A percentile compares a stretch with the other conserved stretches of the same genome.
phyloP scores from a whole-genome alignment of 2,113 vertebrate genomes.

The Erythrocercus mccallii region DNA sequence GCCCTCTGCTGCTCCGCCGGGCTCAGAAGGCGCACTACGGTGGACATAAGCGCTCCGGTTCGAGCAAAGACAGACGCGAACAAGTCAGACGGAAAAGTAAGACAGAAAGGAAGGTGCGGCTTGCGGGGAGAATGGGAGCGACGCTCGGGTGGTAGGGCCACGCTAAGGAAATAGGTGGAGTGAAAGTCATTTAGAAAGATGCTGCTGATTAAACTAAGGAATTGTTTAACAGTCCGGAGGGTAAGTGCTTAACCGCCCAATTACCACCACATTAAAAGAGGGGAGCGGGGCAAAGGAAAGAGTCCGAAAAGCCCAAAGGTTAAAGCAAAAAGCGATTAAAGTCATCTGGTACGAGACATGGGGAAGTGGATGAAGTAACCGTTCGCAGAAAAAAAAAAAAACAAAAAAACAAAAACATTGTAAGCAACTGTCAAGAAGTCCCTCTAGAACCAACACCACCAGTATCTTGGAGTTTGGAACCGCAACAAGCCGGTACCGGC shows the following conservation, averaged over 20 bases:
- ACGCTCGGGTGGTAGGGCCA: background rate
- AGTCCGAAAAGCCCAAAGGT: background rate
- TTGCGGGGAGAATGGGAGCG: background rate
- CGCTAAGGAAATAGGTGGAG: background rate
- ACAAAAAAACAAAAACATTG: too few relatives aligned
- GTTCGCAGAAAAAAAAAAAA: rapidly evolving
- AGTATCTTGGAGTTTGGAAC: background rate
- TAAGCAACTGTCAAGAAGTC: background rate
- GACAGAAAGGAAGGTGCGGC: background rate
- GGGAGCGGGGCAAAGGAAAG: rapidly evolving
- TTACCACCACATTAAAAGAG: background rate
- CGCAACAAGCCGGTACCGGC: rapidly evolving
- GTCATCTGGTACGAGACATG: rapidly evolving
- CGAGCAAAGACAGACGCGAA: background rate
- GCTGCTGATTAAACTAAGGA: background rate
- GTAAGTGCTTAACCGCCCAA: background rate
- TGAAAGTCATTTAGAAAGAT: background rate
- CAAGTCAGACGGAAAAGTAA: background rate
- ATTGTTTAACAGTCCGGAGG: background rate
- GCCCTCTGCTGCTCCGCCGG: background rate
- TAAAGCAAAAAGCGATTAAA: background rate
- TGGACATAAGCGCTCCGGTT: rapidly evolving
- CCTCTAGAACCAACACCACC: background rate
- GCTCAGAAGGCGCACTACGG: background rate
- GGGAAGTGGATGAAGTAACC: rapidly evolving